A percentile compares a stretch with the other conserved stretches of the same genome.
Conservation (phyloP, 2,797 vertebrate species). For the Pangasius mekongensis region DNA sequence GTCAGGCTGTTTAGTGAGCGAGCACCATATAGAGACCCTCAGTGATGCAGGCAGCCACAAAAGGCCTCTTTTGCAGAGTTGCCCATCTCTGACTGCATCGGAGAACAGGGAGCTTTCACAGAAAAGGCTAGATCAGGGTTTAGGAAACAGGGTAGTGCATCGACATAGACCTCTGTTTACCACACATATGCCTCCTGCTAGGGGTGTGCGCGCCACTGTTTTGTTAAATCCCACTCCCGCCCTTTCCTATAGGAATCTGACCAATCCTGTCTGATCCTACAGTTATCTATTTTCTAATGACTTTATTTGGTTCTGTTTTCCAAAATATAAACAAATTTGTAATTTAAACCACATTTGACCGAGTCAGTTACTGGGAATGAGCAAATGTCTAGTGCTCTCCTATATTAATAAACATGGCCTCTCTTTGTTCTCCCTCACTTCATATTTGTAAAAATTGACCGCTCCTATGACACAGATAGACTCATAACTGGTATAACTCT, state of each 20-base stretch:
- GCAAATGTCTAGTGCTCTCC: background rate
- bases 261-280: too few relatives aligned
- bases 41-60: conserved; percentile 69
- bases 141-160: background rate
- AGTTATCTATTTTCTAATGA: background rate
- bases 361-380: background rate
- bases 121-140: conserved; percentile 23
- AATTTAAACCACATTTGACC: background rate
- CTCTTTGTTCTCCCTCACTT: background rate
- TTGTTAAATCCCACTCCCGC: background rate
- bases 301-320: background rate
- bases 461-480: background rate
- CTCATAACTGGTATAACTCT: background rate
- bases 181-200: background rate
- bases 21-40: conserved; percentile 66
- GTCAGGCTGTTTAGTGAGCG: conserved; percentile 56
- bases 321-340: background rate
- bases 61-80: conserved; percentile 73
- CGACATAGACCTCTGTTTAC: background rate
- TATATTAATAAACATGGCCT: background rate
- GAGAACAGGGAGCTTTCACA: conserved; percentile 77
- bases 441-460: background rate
- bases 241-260: background rate
- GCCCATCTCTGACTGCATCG: conserved; percentile 75
- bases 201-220: background rate